These are phyloP conservation scores for Patella vulgata DNA, from an alignment of 1,140 invertebrate species.

Conservation along the genomic window DNA sequence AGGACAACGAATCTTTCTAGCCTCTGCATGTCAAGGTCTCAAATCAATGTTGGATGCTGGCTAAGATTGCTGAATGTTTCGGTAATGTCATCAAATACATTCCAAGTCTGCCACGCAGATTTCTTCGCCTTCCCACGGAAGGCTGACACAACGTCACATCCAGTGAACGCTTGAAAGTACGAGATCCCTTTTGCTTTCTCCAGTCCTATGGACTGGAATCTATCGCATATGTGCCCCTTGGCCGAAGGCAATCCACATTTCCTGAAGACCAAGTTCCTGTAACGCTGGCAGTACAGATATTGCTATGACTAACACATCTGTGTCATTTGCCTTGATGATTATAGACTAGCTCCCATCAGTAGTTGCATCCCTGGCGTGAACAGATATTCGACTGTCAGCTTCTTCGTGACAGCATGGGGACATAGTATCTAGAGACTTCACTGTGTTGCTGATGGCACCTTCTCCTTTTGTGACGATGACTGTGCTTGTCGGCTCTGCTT, in stretches of 20 bases:
- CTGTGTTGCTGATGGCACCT: constrained; percentile 10
- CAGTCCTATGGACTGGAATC: constrained; percentile 29
- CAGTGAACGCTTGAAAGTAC: constrained; percentile 39
- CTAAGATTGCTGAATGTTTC: constrained; percentile 27
- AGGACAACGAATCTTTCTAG: constrained; percentile 32
- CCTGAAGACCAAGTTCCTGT: constrained; percentile 1
- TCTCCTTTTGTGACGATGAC: constrained; percentile 31
- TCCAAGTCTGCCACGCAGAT: no score
- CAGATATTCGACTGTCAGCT: constrained; percentile 33
- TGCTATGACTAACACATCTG: constrained; percentile 30
- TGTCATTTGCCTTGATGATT: constrained; percentile 37
- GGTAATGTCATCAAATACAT: constrained; percentile 33
- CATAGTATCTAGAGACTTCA: not conserved
- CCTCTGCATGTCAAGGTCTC: constrained; percentile 14
- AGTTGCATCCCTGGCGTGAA: constrained; percentile 42
- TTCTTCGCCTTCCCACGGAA: constrained; percentile 42
- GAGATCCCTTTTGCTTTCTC: not conserved
- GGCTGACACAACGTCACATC: constrained; percentile 42
- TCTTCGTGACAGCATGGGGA: constrained; percentile 21
- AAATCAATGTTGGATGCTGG: constrained; percentile 13
- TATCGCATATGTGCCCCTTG: constrained; percentile 18
- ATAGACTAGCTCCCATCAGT: constrained; percentile 15
- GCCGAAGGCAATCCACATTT: constrained; percentile 41
- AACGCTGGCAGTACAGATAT: constrained; percentile 17
- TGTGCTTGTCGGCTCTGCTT: constrained; percentile 8